Conservation (phyloP, 2,888 invertebrate species). For the Augiades crinisus region DNA sequence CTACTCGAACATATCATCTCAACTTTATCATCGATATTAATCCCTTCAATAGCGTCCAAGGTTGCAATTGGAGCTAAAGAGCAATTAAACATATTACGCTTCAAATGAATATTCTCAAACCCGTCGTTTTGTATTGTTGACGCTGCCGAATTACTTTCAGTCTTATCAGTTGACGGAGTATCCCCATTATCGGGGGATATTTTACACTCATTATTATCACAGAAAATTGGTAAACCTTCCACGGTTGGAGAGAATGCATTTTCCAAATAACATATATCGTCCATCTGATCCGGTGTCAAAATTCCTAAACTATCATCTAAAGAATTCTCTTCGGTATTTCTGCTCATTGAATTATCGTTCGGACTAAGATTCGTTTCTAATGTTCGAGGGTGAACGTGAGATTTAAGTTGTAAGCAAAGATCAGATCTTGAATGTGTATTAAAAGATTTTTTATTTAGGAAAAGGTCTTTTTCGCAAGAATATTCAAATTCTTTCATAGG, state of each 20-base stretch:
- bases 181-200: constrained; percentile 74
- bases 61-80: constrained; percentile 53
- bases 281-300: constrained; percentile 94
- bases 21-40: constrained; percentile 43
- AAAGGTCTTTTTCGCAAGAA: constrained; percentile 68
- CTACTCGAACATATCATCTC: constrained; percentile 35
- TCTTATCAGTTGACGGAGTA: constrained; percentile 81
- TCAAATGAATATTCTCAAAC: constrained; percentile 51
- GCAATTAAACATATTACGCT: constrained; percentile 38
- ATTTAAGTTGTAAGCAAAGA: constrained; percentile 68
- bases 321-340: constrained; percentile 87
- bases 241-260: constrained; percentile 85
- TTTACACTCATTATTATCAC: constrained; percentile 67
- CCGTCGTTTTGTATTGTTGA: constrained; percentile 76
- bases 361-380: constrained; percentile 69
- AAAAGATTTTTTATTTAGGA: constrained; percentile 57
- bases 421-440: constrained; percentile 72
- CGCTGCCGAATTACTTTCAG: constrained; percentile 76
- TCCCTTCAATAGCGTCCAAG: constrained; percentile 47
- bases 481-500: constrained; percentile 74
- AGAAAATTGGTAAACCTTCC: constrained; percentile 81
- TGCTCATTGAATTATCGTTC: constrained; percentile 69
- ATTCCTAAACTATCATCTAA: constrained; percentile 93
- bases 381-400: constrained; percentile 56
- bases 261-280: constrained; percentile 84